Evolutionary conservation across 2,888 invertebrate species (phyloP).

Genomic region (Urechis unicinctus): DNA sequence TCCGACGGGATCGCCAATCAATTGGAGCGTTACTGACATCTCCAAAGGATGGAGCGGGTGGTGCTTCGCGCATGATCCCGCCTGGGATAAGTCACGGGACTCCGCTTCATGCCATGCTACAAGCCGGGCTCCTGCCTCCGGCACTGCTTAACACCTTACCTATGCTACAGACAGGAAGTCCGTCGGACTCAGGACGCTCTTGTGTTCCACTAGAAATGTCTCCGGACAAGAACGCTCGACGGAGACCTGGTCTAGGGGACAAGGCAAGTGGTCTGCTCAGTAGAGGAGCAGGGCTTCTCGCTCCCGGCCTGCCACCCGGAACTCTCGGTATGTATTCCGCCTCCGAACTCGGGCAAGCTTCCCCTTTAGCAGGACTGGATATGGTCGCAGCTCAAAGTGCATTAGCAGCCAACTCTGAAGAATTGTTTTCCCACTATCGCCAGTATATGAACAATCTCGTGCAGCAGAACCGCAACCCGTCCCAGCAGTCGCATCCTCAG

Average conservation of each 20-base stretch:
- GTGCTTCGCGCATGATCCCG: slow-evolving; percentile 8
- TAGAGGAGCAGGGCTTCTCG: slow-evolving; percentile 24
- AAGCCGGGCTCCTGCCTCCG: slow-evolving; percentile 7
- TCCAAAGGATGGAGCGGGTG: no score
- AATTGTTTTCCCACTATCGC: slow-evolving; percentile 36
- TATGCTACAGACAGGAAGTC: neutral
- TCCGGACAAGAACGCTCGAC: no score
- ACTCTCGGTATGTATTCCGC: slow-evolving; percentile 50
- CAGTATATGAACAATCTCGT: slow-evolving; percentile 13
- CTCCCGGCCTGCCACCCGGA: slow-evolving; percentile 57
- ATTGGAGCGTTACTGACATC: slow-evolving; percentile 12
- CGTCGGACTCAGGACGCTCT: no score
- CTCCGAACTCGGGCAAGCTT: slow-evolving; percentile 28
- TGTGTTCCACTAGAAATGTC: no score
- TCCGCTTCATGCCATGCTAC: slow-evolving; percentile 1
- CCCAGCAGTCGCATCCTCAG: neutral
- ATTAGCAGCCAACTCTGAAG: slow-evolving; percentile 30
- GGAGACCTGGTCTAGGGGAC: slow-evolving; percentile 1
- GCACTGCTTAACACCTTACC: neutral
- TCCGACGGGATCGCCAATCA: neutral
- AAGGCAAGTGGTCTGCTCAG: neutral
- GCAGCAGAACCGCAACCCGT: no score
- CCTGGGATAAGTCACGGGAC: no score
- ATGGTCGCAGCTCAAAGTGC: slow-evolving; percentile 28
- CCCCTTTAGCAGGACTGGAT: slow-evolving; percentile 26